These are phyloP conservation scores for Thaumatotibia leucotreta DNA, from an alignment of 1,140 invertebrate genomes.

Conservation along the genomic window DNA sequence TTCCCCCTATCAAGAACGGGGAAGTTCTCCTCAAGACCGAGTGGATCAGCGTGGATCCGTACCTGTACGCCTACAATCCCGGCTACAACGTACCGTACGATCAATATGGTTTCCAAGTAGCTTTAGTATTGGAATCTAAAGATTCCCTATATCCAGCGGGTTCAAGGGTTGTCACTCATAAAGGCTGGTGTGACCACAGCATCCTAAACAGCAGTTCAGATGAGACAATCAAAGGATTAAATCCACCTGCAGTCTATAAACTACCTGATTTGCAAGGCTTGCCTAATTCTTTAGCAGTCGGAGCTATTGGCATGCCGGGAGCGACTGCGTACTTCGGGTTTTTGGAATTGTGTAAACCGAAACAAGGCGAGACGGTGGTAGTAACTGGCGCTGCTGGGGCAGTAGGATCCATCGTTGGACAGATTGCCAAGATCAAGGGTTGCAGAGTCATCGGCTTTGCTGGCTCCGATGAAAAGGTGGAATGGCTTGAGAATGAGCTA, in stretches of 20 bases:
- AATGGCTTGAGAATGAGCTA: no score
- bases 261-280: constrained; percentile 15
- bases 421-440: no score
- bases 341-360: no score
- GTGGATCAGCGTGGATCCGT: no score
- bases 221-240: not conserved
- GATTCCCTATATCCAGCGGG: constrained; percentile 74
- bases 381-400: constrained; percentile 79
- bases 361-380: constrained; percentile 81
- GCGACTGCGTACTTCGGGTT: no score
- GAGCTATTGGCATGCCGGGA: no score
- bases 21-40: no score
- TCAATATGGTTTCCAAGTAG: constrained; percentile 55
- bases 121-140: constrained; percentile 34
- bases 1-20: constrained; percentile 33
- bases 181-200: constrained; percentile 77
- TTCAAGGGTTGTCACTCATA: constrained; percentile 67
- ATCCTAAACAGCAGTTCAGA: constrained; percentile 40
- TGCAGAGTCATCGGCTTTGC: no score
- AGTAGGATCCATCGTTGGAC: constrained; percentile 84
- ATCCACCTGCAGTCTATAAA: constrained; percentile 14
- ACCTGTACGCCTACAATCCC: constrained; percentile 20
- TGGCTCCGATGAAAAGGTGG: no score
- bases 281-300: no score
- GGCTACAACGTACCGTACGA: constrained; percentile 28